phyloP scores from a whole-genome alignment of 2,113 vertebrate species.

The Percina caprodes region DNA sequence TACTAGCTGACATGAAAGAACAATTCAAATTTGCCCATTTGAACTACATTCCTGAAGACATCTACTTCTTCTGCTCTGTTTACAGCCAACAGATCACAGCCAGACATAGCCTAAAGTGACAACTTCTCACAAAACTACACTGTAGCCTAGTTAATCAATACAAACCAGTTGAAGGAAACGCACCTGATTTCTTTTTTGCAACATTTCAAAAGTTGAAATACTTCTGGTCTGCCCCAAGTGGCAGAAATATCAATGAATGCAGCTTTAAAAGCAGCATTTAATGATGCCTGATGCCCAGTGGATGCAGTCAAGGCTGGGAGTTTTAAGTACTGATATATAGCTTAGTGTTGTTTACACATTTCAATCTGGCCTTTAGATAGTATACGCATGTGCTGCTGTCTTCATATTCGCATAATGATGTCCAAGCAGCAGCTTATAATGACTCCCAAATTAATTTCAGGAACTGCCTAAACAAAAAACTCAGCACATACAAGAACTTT shows the following conservation, averaged over 20 bases:
- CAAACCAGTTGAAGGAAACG: too few relatives aligned
- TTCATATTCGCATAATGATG: conserved; percentile 31
- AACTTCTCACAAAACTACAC: too few relatives aligned
- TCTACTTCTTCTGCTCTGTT: too few relatives aligned
- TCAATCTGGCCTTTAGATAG: conserved; percentile 11
- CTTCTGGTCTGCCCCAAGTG: background rate
- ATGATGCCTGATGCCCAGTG: background rate
- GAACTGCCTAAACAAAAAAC: conserved; percentile 7
- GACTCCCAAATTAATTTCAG: background rate
- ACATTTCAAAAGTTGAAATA: too few relatives aligned
- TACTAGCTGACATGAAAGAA: too few relatives aligned
- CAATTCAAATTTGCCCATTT: too few relatives aligned
- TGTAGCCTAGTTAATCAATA: too few relatives aligned
- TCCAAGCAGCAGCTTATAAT: background rate
- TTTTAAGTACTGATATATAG: background rate
- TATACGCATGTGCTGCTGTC: conserved; percentile 33
- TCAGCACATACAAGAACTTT: background rate
- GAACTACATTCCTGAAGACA: too few relatives aligned
- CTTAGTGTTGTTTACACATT: conserved; percentile 10
- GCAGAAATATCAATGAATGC: background rate
- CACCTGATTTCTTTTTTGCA: too few relatives aligned
- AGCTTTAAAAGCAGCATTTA: conserved; percentile 1
- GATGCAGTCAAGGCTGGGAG: background rate
- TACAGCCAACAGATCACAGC: too few relatives aligned
- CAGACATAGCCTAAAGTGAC: too few relatives aligned